These are phyloP conservation scores for Archegozetes longisetosus DNA, from an alignment of 1,140 invertebrate species.

Conservation along the genomic window DNA sequence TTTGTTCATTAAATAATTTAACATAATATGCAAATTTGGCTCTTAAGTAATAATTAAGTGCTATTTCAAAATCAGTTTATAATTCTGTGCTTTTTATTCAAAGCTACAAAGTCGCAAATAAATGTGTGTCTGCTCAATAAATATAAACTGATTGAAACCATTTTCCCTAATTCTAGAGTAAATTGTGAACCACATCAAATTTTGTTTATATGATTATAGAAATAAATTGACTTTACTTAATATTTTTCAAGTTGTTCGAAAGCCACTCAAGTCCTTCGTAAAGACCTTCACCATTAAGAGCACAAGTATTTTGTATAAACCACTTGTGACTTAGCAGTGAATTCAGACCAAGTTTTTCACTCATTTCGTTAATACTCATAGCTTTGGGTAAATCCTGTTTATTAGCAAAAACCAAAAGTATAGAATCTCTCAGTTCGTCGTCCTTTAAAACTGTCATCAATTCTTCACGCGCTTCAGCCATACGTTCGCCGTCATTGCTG, in stretches of 20 bases:
- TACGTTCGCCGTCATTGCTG: slow-evolving; percentile 92
- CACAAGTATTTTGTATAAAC: slow-evolving; percentile 97
- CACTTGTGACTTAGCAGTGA: slow-evolving; percentile 80
- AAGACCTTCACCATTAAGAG: slow-evolving; percentile 86
- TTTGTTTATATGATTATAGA: neutral
- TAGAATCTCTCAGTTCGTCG: slow-evolving; percentile 90
- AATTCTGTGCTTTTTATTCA: no score
- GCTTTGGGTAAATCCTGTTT: slow-evolving; percentile 99
- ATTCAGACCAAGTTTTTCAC: slow-evolving; percentile 88
- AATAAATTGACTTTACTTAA: neutral
- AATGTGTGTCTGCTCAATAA: no score
- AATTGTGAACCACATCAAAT: no score
- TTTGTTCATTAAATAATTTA: no score
- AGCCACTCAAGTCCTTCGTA: slow-evolving; percentile 99
- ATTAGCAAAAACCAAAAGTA: slow-evolving; percentile 94
- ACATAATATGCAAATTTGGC: no score
- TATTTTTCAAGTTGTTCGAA: slow-evolving; percentile 54
- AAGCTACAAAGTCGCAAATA: no score
- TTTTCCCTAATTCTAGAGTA: no score
- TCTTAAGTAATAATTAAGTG: no score
- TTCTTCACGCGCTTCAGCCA: slow-evolving; percentile 98
- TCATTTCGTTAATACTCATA: slow-evolving; percentile 94
- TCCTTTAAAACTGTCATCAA: slow-evolving; percentile 42
- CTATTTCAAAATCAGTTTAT: no score
- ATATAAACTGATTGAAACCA: no score